Percentiles rank a stretch among this genome's conserved stretches.
Conservation (phyloP, 2,797 vertebrate species). For the Sebastes oblongus region DNA sequence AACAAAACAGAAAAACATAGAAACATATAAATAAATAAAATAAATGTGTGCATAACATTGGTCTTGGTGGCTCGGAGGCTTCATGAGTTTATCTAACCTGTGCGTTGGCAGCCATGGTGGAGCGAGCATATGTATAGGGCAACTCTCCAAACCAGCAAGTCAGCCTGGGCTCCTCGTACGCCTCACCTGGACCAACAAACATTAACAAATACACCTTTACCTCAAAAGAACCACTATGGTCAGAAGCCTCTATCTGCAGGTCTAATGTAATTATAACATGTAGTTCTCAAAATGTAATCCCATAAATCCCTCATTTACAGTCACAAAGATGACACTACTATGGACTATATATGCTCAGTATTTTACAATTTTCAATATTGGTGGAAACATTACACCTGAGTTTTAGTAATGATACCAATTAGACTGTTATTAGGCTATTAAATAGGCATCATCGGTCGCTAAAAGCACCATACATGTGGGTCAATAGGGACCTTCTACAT, state of each 20-base stretch:
- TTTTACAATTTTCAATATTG: background rate
- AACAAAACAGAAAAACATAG: background rate
- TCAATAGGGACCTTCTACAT: too few species aligned
- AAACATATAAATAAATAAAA: background rate
- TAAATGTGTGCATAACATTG: background rate
- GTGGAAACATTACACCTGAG: background rate
- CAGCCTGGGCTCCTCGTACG: conserved; percentile 91
- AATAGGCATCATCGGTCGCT: too few species aligned
- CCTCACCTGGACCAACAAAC: conserved; percentile 77
- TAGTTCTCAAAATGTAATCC: background rate
- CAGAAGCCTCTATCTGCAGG: background rate
- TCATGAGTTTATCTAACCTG: conserved; percentile 78
- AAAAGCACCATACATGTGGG: too few species aligned
- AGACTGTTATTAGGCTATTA: too few species aligned
- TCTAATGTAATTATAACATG: background rate
- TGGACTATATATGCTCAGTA: background rate
- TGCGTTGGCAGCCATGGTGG: conserved; percentile 89
- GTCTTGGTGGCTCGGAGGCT: background rate
- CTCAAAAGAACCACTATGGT: background rate
- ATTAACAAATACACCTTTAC: background rate
- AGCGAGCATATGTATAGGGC: conserved; percentile 91
- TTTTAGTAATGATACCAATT: background rate
- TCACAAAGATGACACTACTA: background rate
- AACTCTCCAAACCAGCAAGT: conserved; percentile 95
- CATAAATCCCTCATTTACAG: background rate